Evolutionary conservation across 2,113 vertebrate species (phyloP).

Genomic region (Benitochromis conjunctus): DNA sequence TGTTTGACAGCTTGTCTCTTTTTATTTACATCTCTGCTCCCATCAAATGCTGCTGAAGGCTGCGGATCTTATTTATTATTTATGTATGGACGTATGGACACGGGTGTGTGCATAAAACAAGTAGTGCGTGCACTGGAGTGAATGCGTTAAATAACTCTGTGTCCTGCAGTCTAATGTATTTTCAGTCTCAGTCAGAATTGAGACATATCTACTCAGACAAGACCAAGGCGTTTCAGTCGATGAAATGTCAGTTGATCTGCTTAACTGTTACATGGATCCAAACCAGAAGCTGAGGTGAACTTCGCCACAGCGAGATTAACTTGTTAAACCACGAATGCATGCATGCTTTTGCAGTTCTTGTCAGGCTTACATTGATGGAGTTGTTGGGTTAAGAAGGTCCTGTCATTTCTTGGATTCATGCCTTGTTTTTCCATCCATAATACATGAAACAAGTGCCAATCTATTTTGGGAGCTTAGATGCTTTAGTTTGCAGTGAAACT

Average conservation of each 20-base stretch:
- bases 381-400: conserved; percentile 14
- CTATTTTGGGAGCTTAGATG: conserved; percentile 50
- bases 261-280: background rate
- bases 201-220: background rate
- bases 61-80: background rate
- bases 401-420: conserved; percentile 29
- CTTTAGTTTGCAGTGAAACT: conserved; percentile 39
- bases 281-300: background rate
- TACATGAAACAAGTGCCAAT: conserved; percentile 51
- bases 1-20: conserved; percentile 1
- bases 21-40: background rate
- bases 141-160: background rate
- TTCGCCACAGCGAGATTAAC: background rate
- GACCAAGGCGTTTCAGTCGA: background rate
- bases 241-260: background rate
- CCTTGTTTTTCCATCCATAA: conserved; percentile 41
- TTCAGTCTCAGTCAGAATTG: background rate
- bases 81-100: background rate
- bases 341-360: background rate
- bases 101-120: background rate
- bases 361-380: background rate
- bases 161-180: background rate
- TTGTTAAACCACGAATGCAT: background rate
- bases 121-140: background rate
- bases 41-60: background rate